Base-by-base conservation (phyloP, 1,140 invertebrate species). In the Atta colombica region DNA sequence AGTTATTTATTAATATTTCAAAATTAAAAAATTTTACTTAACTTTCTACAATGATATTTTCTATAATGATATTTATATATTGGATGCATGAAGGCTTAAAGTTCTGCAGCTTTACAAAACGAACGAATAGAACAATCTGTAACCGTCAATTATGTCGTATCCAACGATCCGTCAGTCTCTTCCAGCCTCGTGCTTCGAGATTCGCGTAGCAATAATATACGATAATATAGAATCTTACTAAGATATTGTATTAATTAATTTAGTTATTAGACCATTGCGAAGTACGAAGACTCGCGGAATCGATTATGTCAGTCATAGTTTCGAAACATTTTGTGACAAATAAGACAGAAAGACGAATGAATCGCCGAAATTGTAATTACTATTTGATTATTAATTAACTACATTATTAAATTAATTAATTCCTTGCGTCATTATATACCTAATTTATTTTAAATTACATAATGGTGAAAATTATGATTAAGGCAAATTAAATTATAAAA, bases 61-160 rank as follows among this genome's bases (percentile, higher is more conserved):
- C 25, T 25, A 25, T 14, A 58, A 71, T 71, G 8, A 18, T 25
- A 28, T 39, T 39, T 55, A 7, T 10, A 49, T 10, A 49, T 51
- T 51, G 18, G 39, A 84, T 72, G 80, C 80, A 82, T 84, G 61
- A 74, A 51, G 80, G 55, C 55, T 84, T 75, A 82, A 61, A 58
- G 51, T 82, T 14, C 25, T 74, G 14, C 69, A 75, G n/a, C 39
- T 74, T 63, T 75, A 63, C 5, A 39, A 61, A 51, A 14, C 72
- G 58, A 71, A 84, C 45, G 25, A 74, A 74, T 49, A 74, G 58
- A 84, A 84, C 18, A 84, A 63, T 74, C 25, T 84, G 55, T 84
- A 63, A 84, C 25, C 55, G 80, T 84, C 80, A 84, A 84, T 84
- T 84, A 84, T 12, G 45, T 75, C 78, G 18, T 82, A 82, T 82